Percentiles rank a stretch among this genome's conserved stretches.
These are phyloP conservation scores for Vicugna pacos DNA, from an alignment of 2,113 vertebrate genomes.

Conservation along the genomic window DNA sequence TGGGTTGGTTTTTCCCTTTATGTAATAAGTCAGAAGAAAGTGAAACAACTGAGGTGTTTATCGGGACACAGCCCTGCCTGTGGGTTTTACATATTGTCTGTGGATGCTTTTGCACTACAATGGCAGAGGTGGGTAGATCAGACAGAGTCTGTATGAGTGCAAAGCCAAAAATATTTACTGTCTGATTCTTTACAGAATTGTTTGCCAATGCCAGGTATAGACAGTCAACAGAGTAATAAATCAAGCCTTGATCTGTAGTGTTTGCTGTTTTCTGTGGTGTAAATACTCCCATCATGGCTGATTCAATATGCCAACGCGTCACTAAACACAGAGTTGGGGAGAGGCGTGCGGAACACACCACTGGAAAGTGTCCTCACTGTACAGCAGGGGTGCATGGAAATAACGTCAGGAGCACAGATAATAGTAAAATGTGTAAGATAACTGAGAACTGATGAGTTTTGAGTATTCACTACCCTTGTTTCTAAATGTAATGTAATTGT, in stretches of 20 bases:
- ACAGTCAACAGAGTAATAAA: not conserved
- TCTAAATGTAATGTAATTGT: not conserved
- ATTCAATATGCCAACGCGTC: not conserved
- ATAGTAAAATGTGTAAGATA: not conserved
- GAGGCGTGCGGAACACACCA: too few species aligned
- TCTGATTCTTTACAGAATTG: not conserved
- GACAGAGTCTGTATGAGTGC: not conserved
- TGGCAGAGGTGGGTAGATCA: not conserved
- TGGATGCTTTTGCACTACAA: not conserved
- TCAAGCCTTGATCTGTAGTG: not conserved
- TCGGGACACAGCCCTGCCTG: not conserved
- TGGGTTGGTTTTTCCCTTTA: not conserved
- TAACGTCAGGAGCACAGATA: not conserved
- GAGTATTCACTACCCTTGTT: not conserved
- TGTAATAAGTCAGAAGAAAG: not conserved
- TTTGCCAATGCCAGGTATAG: not conserved
- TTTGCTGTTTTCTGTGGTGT: not conserved
- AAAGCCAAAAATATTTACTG: not conserved
- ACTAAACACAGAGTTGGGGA: too few species aligned
- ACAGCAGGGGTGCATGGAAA: fast-evolving
- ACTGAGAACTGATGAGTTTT: not conserved
- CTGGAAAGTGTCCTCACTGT: fast-evolving
- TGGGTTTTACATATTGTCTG: not conserved
- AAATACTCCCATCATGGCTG: not conserved
- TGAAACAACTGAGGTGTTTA: not conserved